Base-by-base conservation (phyloP, 2,797 vertebrate species). In the Halcyon badia region DNA sequence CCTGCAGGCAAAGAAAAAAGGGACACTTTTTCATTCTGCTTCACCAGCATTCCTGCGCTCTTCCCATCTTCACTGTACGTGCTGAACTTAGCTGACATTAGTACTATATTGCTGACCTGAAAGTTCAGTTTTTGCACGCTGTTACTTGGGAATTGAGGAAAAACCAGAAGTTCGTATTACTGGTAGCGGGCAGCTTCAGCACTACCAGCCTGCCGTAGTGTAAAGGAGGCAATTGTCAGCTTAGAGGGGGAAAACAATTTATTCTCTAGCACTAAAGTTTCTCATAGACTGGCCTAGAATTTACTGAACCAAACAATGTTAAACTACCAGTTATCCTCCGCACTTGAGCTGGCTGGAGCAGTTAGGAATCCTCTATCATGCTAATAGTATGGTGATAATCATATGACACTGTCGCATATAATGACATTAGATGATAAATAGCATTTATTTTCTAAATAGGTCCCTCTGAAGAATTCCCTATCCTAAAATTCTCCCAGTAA, bases 41-140 rank as follows among this genome's bases (percentile, higher is more conserved):
- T 80, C 82, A 19, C 28, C 39, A 41, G 46, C 58, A 3, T 44
- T n/a, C 26, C 42, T 33, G 54, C 24, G 2, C 26, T 41, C 60
- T 25, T 49, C 35, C 44, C 21, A 8, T 9, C 42, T 12, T 20
- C 21, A 2, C 33, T 5, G 1, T 4, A 3, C 0, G 3, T 17
- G 26, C 58, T 31, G 60, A 24, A 8, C 19, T 24, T 21, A 1
- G 46, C 44, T 46, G 57, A 7, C n/a, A 1, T 2, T 6, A 31
- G 18, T 7, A 2, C 3, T 18, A 31, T 16, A 4, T 2, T 11
- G 58, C 58, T 0, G 3, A 42, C 41, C 57, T 39, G 24, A 25
- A 64, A 42, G 11, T 21, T 64, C 35, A 7, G 5, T 35, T 76
- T 31, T 46, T 51, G 61, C 15, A 10, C 21, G 5, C 8, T 11